Evolutionary conservation across 2,888 invertebrate species (phyloP).

Genomic region (Hoplodrina blanda): DNA sequence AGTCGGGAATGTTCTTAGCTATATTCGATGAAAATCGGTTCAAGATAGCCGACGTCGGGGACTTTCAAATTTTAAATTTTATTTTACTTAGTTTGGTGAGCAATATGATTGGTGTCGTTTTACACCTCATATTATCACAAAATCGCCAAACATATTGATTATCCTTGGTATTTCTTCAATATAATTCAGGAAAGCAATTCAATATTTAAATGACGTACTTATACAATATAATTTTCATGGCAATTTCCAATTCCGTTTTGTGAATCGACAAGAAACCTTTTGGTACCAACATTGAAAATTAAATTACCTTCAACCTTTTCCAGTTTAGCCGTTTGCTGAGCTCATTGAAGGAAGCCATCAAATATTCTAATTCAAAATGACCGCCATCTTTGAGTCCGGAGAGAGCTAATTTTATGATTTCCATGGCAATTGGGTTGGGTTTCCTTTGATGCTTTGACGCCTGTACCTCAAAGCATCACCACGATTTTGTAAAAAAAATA

Average conservation of each 20-base stretch:
- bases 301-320: slow-evolving; percentile 11
- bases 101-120: too few species aligned
- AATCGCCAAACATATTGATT: not conserved
- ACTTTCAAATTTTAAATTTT: too few species aligned
- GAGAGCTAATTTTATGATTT: slow-evolving; percentile 21
- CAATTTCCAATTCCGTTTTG: slow-evolving; percentile 15
- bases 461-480: too few species aligned
- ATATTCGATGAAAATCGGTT: too few species aligned
- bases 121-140: too few species aligned
- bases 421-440: not conserved
- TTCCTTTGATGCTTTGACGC: slow-evolving; percentile 8
- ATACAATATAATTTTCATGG: slow-evolving; percentile 13
- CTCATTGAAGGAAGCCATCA: slow-evolving; percentile 30
- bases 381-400: slow-evolving; percentile 10
- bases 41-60: too few species aligned
- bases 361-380: slow-evolving; percentile 60
- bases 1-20: too few species aligned
- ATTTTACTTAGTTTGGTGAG: too few species aligned
- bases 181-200: not conserved
- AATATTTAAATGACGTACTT: not conserved
- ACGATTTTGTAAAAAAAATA: too few species aligned
- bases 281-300: slow-evolving; percentile 10
- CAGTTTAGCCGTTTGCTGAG: slow-evolving; percentile 5
- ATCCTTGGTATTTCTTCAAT: not conserved
- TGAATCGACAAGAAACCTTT: slow-evolving; percentile 24